Percentiles rank a stretch among this genome's conserved stretches.
These are phyloP conservation scores for Oxystoma pomonae DNA, from an alignment of 2,888 invertebrate genomes.

Conservation along the genomic window DNA sequence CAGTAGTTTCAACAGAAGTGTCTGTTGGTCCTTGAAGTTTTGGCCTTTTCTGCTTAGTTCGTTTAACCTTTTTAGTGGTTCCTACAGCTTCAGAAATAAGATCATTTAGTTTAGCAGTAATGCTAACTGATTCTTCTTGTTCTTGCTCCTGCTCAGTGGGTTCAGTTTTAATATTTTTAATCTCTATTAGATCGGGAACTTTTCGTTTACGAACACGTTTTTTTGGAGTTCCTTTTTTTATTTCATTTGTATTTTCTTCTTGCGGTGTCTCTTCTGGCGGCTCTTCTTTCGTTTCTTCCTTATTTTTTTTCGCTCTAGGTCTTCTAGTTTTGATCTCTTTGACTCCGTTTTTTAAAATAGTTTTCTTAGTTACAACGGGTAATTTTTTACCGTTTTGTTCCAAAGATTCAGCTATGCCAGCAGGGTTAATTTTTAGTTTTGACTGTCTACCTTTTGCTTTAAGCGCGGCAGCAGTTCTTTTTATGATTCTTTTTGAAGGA, in stretches of 20 bases:
- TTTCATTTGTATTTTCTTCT: background rate
- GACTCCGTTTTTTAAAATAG: conserved; percentile 41
- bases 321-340: conserved; percentile 34
- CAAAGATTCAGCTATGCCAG: conserved; percentile 37
- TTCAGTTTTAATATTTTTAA: conserved; percentile 33
- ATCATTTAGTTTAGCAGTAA: background rate
- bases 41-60: conserved; percentile 20
- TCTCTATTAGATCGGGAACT: conserved; percentile 23
- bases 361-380: conserved; percentile 34
- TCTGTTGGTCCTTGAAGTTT: conserved; percentile 14
- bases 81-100: background rate
- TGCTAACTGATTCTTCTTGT: background rate
- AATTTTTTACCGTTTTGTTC: conserved; percentile 36
- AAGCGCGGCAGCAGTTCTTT: conserved; percentile 34
- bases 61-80: conserved; percentile 14
- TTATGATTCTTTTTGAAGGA: conserved; percentile 28
- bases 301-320: conserved; percentile 20
- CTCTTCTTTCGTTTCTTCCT: conserved; percentile 7
- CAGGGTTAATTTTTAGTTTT: conserved; percentile 33
- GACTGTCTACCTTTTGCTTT: conserved; percentile 37
- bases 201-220: conserved; percentile 15
- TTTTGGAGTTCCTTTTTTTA: conserved; percentile 4
- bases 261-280: background rate
- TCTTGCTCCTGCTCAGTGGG: background rate
- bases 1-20: conserved; percentile 3